These are phyloP conservation scores for Silurus meridionalis DNA, from an alignment of 2,113 vertebrate genomes.

Conservation along the genomic window DNA sequence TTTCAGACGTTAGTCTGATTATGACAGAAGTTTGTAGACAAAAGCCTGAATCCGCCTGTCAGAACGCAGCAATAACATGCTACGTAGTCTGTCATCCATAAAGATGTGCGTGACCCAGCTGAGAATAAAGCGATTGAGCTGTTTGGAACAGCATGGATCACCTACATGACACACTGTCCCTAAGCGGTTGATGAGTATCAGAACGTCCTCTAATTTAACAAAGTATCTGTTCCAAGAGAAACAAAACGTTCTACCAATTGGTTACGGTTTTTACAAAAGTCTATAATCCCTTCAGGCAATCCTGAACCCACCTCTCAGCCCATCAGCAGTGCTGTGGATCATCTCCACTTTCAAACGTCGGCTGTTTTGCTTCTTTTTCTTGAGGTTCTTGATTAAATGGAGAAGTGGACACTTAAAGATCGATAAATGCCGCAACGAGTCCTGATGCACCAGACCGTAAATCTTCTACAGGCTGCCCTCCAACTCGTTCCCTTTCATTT, in stretches of 20 bases:
- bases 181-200: neutral
- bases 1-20: neutral
- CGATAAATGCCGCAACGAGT: conserved; percentile 63
- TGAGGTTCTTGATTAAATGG: conserved; percentile 61
- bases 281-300: conserved; percentile 62
- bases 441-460: conserved; percentile 62
- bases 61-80: conserved; percentile 2
- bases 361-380: conserved; percentile 53
- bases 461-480: conserved; percentile 62
- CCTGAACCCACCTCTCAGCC: neutral
- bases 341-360: conserved; percentile 38
- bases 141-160: neutral
- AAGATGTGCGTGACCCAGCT: neutral
- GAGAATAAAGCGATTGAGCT: neutral
- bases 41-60: conserved; percentile 22
- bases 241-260: conserved; percentile 66
- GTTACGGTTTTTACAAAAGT: conserved; percentile 32
- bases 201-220: neutral
- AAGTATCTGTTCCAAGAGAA: conserved; percentile 6
- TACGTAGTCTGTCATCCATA: neutral
- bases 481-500: conserved; percentile 66
- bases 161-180: neutral
- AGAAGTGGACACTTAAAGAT: conserved; percentile 66
- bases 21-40: conserved; percentile 24
- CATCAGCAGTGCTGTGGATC: neutral